A percentile compares a stretch with the other conserved stretches of the same genome.
Conservation (phyloP, 2,888 invertebrate genomes). For the Epistrophella euchroma region DNA sequence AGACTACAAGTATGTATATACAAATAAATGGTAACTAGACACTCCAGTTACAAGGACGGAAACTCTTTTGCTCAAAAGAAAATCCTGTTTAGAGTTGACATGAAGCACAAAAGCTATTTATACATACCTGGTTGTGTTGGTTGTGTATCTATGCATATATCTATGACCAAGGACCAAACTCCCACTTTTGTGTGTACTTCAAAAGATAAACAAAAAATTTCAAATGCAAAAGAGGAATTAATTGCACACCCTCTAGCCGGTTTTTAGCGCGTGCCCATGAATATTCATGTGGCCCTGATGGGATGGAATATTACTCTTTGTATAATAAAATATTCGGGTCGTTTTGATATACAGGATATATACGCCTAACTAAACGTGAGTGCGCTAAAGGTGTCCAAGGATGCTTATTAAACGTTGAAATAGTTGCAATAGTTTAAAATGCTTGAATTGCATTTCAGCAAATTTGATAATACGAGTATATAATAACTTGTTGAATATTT, state of each 20-base stretch:
- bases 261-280: slow-evolving; percentile 81
- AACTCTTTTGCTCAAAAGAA: slow-evolving; percentile 30
- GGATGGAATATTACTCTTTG: slow-evolving; percentile 72
- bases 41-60: slow-evolving; percentile 52
- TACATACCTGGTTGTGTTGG: no score
- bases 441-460: slow-evolving; percentile 8
- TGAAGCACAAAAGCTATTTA: slow-evolving; percentile 5
- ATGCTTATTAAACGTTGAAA: slow-evolving; percentile 7
- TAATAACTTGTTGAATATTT: slow-evolving; percentile 10
- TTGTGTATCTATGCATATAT: not conserved
- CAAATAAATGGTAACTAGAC: slow-evolving; percentile 22
- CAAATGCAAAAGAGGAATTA: slow-evolving; percentile 77
- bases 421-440: slow-evolving; percentile 4
- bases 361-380: slow-evolving; percentile 14
- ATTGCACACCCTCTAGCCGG: slow-evolving; percentile 74
- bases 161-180: slow-evolving; percentile 30
- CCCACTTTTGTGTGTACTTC: slow-evolving; percentile 55
- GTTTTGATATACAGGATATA: slow-evolving; percentile 38
- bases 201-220: slow-evolving; percentile 74
- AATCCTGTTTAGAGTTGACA: slow-evolving; percentile 26
- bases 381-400: slow-evolving; percentile 11
- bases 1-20: not conserved
- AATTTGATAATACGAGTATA: not conserved
- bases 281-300: slow-evolving; percentile 81
- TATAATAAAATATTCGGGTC: slow-evolving; percentile 69